Percentiles rank a stretch among this genome's conserved stretches.
Evolutionary conservation across 2,113 vertebrate genomes (phyloP).

Genomic region (Eclectus roratus): DNA sequence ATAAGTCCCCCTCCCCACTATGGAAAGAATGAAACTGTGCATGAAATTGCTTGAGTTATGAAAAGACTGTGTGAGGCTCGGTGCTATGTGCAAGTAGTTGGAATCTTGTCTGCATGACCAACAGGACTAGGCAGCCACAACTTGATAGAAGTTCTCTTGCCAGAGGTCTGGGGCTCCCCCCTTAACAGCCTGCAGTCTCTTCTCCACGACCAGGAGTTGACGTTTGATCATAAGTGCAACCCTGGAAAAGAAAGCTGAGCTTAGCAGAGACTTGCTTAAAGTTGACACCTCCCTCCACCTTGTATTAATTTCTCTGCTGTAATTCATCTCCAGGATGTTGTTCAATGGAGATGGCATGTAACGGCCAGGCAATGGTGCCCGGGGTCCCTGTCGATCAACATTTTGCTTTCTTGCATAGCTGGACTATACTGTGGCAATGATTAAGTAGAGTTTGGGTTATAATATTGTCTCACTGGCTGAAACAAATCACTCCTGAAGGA

Average conservation of each 20-base stretch:
- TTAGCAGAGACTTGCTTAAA: not conserved
- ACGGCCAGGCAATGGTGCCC: not conserved
- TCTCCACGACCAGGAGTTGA: not conserved
- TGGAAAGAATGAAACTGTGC: constrained; percentile 16
- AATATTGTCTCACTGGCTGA: not conserved
- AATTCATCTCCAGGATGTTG: not conserved
- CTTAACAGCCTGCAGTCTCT: not conserved
- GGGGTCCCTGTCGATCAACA: not conserved
- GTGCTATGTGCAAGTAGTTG: not conserved
- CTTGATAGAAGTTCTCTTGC: not conserved
- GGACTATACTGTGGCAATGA: not conserved
- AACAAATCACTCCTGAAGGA: not conserved
- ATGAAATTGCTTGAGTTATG: not conserved
- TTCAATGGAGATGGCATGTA: not conserved
- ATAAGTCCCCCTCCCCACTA: not conserved
- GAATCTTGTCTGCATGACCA: not conserved
- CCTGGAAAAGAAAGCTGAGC: not conserved
- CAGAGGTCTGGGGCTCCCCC: not conserved
- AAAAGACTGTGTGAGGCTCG: not conserved
- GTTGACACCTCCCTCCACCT: not conserved
- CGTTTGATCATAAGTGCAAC: not conserved
- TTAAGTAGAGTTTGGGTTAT: not conserved
- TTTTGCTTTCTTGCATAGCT: not conserved
- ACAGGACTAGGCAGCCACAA: not conserved
- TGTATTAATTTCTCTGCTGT: not conserved